Percentiles rank a stretch among this genome's conserved stretches.
phyloP scores from a whole-genome alignment of 2,113 vertebrate genomes.

The Dicrurus megarhynchus region DNA sequence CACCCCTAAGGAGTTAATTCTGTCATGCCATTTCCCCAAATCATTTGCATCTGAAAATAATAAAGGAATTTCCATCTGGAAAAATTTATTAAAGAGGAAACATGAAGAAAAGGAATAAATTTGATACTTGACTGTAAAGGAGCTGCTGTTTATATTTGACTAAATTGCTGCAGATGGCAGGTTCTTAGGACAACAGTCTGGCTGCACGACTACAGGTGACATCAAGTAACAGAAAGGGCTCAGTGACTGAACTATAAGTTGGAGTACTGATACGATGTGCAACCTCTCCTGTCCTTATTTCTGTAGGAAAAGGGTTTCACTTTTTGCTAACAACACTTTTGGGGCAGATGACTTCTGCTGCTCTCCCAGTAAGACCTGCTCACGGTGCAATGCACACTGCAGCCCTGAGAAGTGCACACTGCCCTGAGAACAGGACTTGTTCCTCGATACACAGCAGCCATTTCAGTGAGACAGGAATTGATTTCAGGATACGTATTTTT shows the following conservation, averaged over 20 bases:
- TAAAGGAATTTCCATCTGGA: not conserved
- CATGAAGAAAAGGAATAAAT: not conserved
- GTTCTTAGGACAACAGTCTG: not conserved
- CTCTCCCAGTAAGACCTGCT: not conserved
- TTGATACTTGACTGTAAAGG: not conserved
- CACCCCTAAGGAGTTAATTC: not conserved
- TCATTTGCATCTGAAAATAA: not conserved
- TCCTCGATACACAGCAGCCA: rapidly evolving
- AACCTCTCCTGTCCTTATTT: not conserved
- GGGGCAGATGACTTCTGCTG: not conserved
- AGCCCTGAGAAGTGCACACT: not conserved
- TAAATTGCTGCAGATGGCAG: not conserved
- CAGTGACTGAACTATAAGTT: rapidly evolving
- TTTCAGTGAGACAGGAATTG: not conserved
- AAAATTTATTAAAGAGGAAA: not conserved
- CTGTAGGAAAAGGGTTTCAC: not conserved
- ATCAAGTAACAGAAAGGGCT: not conserved
- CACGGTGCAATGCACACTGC: rapidly evolving
- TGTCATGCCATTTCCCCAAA: not conserved
- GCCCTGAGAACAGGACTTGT: not conserved
- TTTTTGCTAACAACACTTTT: not conserved
- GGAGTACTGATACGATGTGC: not conserved
- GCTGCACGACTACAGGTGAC: rapidly evolving
- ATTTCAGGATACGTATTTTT: not conserved
- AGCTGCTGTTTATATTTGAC: not conserved